Evolutionary conservation across 2,888 invertebrate species (phyloP), one percentile per base, ranked within the genome.

Genomic region (Sepiola atlantica): DNA sequence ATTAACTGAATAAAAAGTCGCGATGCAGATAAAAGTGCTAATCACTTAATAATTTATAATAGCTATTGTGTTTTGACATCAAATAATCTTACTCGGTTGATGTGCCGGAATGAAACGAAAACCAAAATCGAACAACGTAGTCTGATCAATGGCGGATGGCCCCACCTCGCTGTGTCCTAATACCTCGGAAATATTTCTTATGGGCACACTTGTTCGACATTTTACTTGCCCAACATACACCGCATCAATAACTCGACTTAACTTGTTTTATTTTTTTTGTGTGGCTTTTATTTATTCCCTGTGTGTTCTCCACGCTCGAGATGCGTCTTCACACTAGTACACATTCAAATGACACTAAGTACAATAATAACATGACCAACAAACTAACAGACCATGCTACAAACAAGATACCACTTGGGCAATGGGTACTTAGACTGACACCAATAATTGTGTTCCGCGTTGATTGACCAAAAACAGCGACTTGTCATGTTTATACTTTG

Each of bases 321-420:
- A 45, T 18, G 77, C 32, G 77, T 77, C 32, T 77, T 77, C 32
- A 77, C n/a, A n/a, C n/a, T 77, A 32, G n/a, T 77, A 77, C n/a
- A 32, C 77, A 77, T 77, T 77, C 12, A 77, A 77, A n/a, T 77
- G 77, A 77, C n/a, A 77, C 77, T n/a, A 77, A 77, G 32, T 16
- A 16, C 32, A 77, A 77, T n/a, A 77, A 32, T n/a, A 14, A 77
- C 77, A n/a, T 77, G 77, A 77, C n/a, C 77, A n/a, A 77, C 77
- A 77, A 32, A 77, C 77, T n/a, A 77, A 77, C 77, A n/a, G 77
- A 77, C 77, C 77, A 77, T 77, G 77, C n/a, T 77, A 77, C 77
- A n/a, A 77, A 77, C 77, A 77, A n/a, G n/a, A 77, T 77, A 77
- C 77, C n/a, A 77, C 77, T 32, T 77, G 1, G 14, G n/a, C n/a